These are phyloP conservation scores for Brachionus manjavacas DNA, from an alignment of 1,140 invertebrate genomes.

Conservation along the genomic window DNA sequence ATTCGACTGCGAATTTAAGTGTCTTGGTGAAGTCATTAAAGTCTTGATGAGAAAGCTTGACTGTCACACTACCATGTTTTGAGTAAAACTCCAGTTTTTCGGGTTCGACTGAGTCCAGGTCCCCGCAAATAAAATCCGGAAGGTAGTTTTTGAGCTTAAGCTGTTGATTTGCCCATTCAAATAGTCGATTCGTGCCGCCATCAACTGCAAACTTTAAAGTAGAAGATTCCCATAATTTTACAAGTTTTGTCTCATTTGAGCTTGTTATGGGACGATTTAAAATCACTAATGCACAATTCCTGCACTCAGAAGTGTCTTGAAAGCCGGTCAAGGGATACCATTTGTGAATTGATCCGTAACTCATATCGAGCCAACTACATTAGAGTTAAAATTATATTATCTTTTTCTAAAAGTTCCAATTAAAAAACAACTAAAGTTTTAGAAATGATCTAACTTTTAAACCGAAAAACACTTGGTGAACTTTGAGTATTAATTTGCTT, in stretches of 20 bases:
- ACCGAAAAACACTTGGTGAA: too few species aligned
- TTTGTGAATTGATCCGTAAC: background rate
- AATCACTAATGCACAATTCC: background rate
- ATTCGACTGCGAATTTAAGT: background rate
- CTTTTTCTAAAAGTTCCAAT: background rate
- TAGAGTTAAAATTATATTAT: background rate
- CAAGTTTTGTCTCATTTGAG: background rate
- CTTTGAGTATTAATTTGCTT: too few species aligned
- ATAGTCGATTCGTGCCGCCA: background rate
- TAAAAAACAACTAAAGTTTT: too few species aligned
- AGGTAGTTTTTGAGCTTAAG: background rate
- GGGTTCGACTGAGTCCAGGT: constrained; percentile 23
- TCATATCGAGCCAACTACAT: background rate
- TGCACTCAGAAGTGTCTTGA: background rate
- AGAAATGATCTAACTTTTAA: background rate
- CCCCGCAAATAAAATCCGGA: constrained; percentile 26
- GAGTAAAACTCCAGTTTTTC: background rate
- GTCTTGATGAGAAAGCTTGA: constrained; percentile 1
- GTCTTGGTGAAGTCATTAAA: constrained; percentile 35
- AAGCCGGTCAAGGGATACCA: background rate
- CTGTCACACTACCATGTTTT: background rate
- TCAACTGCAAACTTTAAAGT: background rate
- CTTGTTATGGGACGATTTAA: constrained; percentile 20
- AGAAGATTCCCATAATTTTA: background rate
- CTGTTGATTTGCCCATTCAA: background rate